Evolutionary conservation across 92 coral and sea anemone species (phyloP).

Genomic region (Ricordea florida): DNA sequence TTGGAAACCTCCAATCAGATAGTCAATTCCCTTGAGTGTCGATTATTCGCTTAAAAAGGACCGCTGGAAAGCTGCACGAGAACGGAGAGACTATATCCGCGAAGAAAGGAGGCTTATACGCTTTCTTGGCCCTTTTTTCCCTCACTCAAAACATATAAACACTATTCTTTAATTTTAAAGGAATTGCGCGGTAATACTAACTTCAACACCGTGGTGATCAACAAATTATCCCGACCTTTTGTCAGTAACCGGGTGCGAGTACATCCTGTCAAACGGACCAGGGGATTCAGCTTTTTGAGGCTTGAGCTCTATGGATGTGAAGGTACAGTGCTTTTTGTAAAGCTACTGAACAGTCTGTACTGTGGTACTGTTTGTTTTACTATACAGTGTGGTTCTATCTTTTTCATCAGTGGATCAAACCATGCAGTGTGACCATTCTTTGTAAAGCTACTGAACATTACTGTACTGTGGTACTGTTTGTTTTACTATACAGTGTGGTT

Average conservation of each 20-base stretch:
- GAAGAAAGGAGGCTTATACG: neutral
- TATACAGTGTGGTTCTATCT: neutral
- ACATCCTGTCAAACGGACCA: conserved; percentile 19
- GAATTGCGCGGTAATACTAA: conserved; percentile 39
- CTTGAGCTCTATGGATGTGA: conserved; percentile 53
- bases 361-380: neutral
- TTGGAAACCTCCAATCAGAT: no score
- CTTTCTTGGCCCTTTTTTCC: neutral
- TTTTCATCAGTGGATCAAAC: no score
- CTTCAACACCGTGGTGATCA: conserved; percentile 15
- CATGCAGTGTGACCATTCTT: no score
- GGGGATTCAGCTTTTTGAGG: conserved; percentile 8
- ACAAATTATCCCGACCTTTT: conserved; percentile 24
- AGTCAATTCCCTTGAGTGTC: no score
- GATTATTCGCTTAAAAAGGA: no score
- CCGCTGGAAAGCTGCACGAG: neutral
- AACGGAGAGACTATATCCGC: neutral
- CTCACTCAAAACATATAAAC: neutral
- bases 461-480: no score
- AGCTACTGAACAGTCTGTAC: neutral
- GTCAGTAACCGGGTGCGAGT: conserved; percentile 25
- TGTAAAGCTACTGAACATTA: no score
- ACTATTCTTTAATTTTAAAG: conserved; percentile 3
- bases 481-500: no score
- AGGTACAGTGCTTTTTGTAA: no score